Evolutionary conservation across 1,140 invertebrate genomes (phyloP), one percentile per base, ranked within the genome.

Genomic region (Monochamus saltuarius): DNA sequence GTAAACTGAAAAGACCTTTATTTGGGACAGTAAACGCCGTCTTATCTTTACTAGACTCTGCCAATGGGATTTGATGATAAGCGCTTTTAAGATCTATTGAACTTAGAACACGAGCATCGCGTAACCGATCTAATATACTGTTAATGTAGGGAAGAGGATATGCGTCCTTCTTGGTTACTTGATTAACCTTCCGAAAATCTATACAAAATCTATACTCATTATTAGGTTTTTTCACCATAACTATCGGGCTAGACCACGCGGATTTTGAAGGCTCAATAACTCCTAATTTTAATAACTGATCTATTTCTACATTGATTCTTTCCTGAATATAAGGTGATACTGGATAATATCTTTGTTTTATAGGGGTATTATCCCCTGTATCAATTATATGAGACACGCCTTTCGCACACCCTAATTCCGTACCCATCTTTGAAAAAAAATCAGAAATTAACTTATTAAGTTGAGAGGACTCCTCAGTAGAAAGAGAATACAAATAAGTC

Each of bases 1-100:
- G 52, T 66, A 53, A 74, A 77, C 51, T 73, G 61, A 56, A 64
- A 78, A 7, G 74, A 59, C 7, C 72, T 72, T 70, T 63, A 16
- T 72, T 70, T 17, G 66, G 72, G 0, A 77, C 70, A 4, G 63
- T 63, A 62, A 80, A 80, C 0, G 72, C 76, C 0, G 42, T 45
- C 3, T 13, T 45, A n/a, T 45, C 11, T 16, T 45, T 45, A 45
- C 42, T 45, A 4, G 10, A 3, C 2, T 9, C 6, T 45, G 14
- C 6, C 3, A 45, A 13, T 16, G 10, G 14, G 4, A 51, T 29
- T 29, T 29, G 22, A 6, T 29, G 22, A 16, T 53, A 75, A 1
- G 62, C 67, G n/a, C 58, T 59, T 16, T 62, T 65, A 7, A 73
- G 49, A 61, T 71, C 71, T 0, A 74, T 55, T 43, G 61, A 65